Percentiles rank a stretch among this genome's conserved stretches.
Conservation (phyloP, 2,888 invertebrate species). For the Trichogramma evanescens region DNA sequence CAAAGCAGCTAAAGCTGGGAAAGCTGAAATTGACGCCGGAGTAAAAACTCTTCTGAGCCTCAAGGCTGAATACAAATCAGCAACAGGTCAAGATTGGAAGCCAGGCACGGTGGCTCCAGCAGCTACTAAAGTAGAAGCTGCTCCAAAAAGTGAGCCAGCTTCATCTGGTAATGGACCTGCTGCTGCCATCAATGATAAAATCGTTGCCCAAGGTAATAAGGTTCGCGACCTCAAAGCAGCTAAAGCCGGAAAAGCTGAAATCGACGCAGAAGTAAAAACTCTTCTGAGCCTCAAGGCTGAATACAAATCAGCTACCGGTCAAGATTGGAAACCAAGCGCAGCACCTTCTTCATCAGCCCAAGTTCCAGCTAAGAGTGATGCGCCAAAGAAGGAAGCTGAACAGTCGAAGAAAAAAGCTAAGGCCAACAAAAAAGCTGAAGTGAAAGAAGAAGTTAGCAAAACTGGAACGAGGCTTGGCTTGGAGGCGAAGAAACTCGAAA, state of each 20-base stretch:
- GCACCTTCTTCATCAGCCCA: conserved; percentile 8
- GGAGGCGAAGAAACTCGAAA: conserved; percentile 87
- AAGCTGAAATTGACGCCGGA: conserved; percentile 45
- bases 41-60: conserved; percentile 52
- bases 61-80: conserved; percentile 58
- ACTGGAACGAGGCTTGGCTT: conserved; percentile 90
- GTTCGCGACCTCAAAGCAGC: conserved; percentile 33
- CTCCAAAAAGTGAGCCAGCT: neutral
- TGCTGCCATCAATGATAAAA: conserved; percentile 39
- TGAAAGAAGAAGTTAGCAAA: conserved; percentile 57
- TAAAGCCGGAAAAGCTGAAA: conserved; percentile 34
- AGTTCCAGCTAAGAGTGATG: conserved; percentile 26
- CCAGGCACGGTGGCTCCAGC: conserved; percentile 22
- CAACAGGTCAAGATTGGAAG: conserved; percentile 54
- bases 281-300: conserved; percentile 54
- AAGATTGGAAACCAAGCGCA: conserved; percentile 45
- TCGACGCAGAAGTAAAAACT: conserved; percentile 51
- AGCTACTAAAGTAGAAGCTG: conserved; percentile 39
- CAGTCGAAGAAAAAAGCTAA: conserved; percentile 33
- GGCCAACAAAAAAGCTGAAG: conserved; percentile 39
- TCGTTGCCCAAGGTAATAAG: conserved; percentile 46
- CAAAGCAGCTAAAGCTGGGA: conserved; percentile 34
- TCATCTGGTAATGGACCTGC: conserved; percentile 34
- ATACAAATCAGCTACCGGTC: conserved; percentile 58
- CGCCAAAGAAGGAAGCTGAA: conserved; percentile 9